Percentiles rank a stretch among this genome's conserved stretches.
These are phyloP conservation scores for Chironomus striatipennis DNA, from an alignment of 1,140 invertebrate genomes.

Conservation along the genomic window DNA sequence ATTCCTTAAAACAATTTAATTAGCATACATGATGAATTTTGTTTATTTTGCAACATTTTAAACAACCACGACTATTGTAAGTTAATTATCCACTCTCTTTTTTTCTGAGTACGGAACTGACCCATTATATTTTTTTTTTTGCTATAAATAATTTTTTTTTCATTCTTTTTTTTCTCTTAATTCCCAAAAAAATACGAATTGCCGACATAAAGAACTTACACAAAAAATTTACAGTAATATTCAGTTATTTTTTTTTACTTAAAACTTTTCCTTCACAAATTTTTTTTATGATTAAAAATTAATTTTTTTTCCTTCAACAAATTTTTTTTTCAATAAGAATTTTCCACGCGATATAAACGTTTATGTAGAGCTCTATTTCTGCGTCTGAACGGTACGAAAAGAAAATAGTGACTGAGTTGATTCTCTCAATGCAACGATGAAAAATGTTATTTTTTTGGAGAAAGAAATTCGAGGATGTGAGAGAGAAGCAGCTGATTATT, in stretches of 20 bases:
- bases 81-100: not conserved
- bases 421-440: too few relatives aligned
- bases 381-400: too few relatives aligned
- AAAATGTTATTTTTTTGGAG: too few relatives aligned
- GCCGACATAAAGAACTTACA: not conserved
- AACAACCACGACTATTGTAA: not conserved
- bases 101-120: not conserved
- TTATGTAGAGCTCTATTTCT: not conserved
- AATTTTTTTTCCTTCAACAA: not conserved
- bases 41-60: not conserved
- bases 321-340: not conserved
- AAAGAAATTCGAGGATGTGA: too few relatives aligned
- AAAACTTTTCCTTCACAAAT: not conserved
- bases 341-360: not conserved
- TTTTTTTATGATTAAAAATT: slow-evolving; percentile 15
- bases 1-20: too few relatives aligned
- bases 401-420: too few relatives aligned
- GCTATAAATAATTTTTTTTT: slow-evolving; percentile 10
- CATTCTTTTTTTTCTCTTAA: not conserved
- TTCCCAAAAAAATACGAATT: not conserved
- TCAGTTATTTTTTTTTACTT: not conserved
- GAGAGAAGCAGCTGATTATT: too few relatives aligned
- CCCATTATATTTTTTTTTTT: not conserved
- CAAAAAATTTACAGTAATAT: not conserved
- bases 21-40: not conserved